A percentile compares a stretch with the other conserved stretches of the same genome.
These are phyloP conservation scores for Scarus forsteni DNA, from an alignment of 2,797 vertebrate species.

Conservation along the genomic window DNA sequence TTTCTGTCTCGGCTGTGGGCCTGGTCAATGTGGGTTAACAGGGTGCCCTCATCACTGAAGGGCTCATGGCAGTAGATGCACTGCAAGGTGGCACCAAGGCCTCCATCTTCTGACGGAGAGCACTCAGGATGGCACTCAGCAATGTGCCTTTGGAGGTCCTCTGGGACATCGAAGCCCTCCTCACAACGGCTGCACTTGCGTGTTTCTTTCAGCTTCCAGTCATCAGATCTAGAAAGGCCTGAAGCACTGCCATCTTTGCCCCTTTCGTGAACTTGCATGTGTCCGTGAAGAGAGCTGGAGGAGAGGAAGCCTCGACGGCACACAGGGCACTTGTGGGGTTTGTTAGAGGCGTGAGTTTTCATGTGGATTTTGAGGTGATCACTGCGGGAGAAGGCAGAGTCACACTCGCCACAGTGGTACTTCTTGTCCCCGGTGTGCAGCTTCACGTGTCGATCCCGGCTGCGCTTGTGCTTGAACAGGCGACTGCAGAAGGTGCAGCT, in stretches of 20 bases:
- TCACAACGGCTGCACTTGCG: slow-evolving; percentile 98
- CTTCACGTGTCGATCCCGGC: slow-evolving; percentile 97
- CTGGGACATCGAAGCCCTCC: slow-evolving; percentile 97
- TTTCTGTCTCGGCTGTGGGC: slow-evolving; percentile 93
- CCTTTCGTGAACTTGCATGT: slow-evolving; percentile 99
- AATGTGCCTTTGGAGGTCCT: slow-evolving; percentile 98
- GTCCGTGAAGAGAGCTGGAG: slow-evolving; percentile 96
- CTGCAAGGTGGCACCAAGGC: slow-evolving; percentile 89
- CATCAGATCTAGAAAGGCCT: slow-evolving; percentile 89
- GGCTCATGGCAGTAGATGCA: slow-evolving; percentile 98
- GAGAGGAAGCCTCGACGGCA: slow-evolving; percentile 97
- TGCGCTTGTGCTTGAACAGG: slow-evolving; percentile 99
- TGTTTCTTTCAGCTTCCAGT: slow-evolving; percentile 97
- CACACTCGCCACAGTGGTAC: slow-evolving; percentile 98
- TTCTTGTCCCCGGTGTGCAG: slow-evolving; percentile 99
- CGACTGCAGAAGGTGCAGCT: slow-evolving; percentile 98
- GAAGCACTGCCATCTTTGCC: slow-evolving; percentile 92
- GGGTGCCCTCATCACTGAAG: slow-evolving; percentile 93
- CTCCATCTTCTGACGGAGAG: slow-evolving; percentile 93
- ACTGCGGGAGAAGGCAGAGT: slow-evolving; percentile 97
- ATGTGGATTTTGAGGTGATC: slow-evolving; percentile 99
- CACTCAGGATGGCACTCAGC: slow-evolving; percentile 98
- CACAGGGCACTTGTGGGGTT: slow-evolving; percentile 99
- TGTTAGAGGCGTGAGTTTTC: slow-evolving; percentile 99
- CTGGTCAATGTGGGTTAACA: slow-evolving; percentile 96